Evolutionary conservation across 2,888 invertebrate genomes (phyloP), one percentile per base, ranked within the genome.

Genomic region (Dasypogon diadema): DNA sequence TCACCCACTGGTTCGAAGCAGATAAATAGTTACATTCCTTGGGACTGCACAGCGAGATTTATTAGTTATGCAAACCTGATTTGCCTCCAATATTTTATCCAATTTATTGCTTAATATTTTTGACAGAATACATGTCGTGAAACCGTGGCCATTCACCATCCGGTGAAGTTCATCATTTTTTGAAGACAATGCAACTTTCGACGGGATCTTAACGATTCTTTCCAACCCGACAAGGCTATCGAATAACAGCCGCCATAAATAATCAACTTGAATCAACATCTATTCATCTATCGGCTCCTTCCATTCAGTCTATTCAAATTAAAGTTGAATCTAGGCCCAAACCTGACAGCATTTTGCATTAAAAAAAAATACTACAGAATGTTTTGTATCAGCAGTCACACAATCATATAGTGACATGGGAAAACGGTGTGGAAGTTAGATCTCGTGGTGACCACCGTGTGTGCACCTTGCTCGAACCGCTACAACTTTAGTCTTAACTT

Each of bases 161-260:
- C 46, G 22, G 2, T 0, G 48, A 24, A 48, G 65, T 65, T 65
- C 65, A 26, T 65, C 65, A 65, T 65, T 65, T 58, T 65, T 65
- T 24, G 46, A 48, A 24, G 48, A 65, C 65, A 65, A 65, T 65
- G 24, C 46, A 24, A 65, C 48, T 65, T 46, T 24, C 65, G 65
- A 24, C 5, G 63, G 21, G 46, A 21, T 65, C n/a, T 24, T 14
- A 46, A 21, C 65, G 46, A 65, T 14, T 65, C 46, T n/a, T n/a
- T n/a, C n/a, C n/a, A n/a, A n/a, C n/a, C 70, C 70, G 70, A 70
- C 70, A 70, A 70, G 70, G 70, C 70, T 70, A 70, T 70, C 70
- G 70, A 30, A 34, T 70, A 70, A 70, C 70, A 54, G 54, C 70
- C 34, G 70, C 70, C 70, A 70, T 70, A 70, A 70, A 70, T 70